Base-by-base conservation (phyloP, 2,888 invertebrate species). In the Epistrophe grossulariae region DNA sequence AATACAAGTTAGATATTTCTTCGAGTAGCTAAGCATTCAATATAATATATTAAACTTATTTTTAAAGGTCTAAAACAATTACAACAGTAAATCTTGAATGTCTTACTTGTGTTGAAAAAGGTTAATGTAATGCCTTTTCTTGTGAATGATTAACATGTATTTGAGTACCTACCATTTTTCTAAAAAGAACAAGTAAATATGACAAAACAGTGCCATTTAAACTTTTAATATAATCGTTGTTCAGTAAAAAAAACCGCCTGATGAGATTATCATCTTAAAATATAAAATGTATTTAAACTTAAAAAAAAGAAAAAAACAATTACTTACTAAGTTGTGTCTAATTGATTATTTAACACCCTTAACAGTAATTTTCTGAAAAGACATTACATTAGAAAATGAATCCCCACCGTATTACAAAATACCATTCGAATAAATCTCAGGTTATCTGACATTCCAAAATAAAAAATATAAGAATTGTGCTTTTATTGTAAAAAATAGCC, bases 391-490 rank as follows among this genome's bases (percentile, higher is more conserved):
- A 38, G 2, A 52, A 64, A 64, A 38, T 35, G 19, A 50, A 50
- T 50, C 50, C 15, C 17, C 8, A 48, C 50, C 50, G 43, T 45
- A 68, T 40, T 35, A 55, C 9, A 55, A 55, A 66, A 59, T 60
- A 50, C 59, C 28, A 35, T 50, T 70, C 31, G 52, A 62, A 52
- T 45, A 31, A 79, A 71, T 62, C 87, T 87, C 87, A 83, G 87
- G 79, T 87, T 76, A 48, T 79, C 74, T 60, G 45, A 87, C 87
- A 87, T 87, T 87, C 87, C 87, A 79, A 76, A 83, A 60, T 45
- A 76, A 71, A 48, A 17, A 74, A 40, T n/a, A 50, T 38, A 76
- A 57, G n/a, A 15, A 28, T 62, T 43, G 19, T 19, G 17, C 38
- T 19, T 38, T 38, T 38, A 40, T 35, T 74, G 28, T 66, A 62